Evolutionary conservation across 2,113 vertebrate genomes (phyloP).

Genomic region (Neogobius melanostomus): DNA sequence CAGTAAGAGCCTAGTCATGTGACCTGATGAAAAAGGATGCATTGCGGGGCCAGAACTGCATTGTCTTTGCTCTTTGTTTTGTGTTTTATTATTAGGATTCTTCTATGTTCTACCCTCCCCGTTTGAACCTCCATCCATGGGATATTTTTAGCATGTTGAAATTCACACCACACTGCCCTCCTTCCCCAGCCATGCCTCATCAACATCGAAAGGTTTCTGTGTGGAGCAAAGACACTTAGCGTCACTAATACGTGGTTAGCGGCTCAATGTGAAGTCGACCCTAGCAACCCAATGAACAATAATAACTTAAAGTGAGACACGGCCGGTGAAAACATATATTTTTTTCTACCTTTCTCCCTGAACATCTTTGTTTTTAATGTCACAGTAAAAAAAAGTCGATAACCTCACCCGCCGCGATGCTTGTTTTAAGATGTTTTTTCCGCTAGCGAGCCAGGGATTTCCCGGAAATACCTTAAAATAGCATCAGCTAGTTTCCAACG

Average conservation of each 20-base stretch:
- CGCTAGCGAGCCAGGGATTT: too few species aligned
- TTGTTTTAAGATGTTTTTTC: too few species aligned
- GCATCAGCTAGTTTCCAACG: too few species aligned
- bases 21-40: constrained; percentile 69
- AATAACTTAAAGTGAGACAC: not conserved
- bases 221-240: not conserved
- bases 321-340: too few species aligned
- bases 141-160: constrained; percentile 83
- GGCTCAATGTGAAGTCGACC: too few species aligned
- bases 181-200: constrained; percentile 58
- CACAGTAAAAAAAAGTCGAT: too few species aligned
- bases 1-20: constrained; percentile 61
- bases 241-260: too few species aligned
- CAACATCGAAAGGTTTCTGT: constrained; percentile 6
- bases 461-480: too few species aligned
- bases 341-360: too few species aligned
- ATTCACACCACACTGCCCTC: constrained; percentile 81
- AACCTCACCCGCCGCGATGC: too few species aligned
- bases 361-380: too few species aligned
- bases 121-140: constrained; percentile 71
- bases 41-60: constrained; percentile 70
- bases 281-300: not conserved
- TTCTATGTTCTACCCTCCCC: constrained; percentile 41
- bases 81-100: constrained; percentile 48
- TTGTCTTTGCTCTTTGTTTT: constrained; percentile 74